Percentiles rank a stretch among this genome's conserved stretches.
These are phyloP conservation scores for Cygnus olor DNA, from an alignment of 2,797 vertebrate genomes.

Conservation along the genomic window DNA sequence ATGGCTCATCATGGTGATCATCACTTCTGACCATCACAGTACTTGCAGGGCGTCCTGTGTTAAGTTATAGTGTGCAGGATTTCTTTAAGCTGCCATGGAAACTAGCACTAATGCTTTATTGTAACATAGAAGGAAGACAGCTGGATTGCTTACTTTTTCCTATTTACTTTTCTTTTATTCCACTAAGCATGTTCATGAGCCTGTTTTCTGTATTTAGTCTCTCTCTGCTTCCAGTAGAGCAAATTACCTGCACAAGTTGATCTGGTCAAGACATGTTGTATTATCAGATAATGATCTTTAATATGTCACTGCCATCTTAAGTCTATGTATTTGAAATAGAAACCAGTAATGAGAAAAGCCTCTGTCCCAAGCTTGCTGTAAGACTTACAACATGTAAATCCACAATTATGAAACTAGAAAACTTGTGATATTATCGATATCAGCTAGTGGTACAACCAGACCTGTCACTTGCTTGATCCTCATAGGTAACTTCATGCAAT, in stretches of 20 bases:
- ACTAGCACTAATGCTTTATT: background rate
- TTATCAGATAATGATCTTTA: background rate
- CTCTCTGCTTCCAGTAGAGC: background rate
- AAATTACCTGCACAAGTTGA: background rate
- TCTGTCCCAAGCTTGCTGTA: background rate
- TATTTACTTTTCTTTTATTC: background rate
- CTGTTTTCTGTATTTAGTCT: background rate
- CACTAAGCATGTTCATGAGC: background rate
- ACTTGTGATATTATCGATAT: background rate
- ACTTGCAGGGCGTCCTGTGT: rapidly evolving
- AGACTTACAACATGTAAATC: background rate
- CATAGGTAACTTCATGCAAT: background rate
- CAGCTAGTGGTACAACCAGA: background rate
- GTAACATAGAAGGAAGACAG: background rate
- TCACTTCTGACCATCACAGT: background rate
- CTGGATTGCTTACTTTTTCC: background rate
- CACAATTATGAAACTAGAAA: background rate
- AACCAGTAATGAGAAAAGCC: background rate
- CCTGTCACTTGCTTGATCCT: background rate
- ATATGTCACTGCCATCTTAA: background rate
- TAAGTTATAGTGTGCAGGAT: background rate
- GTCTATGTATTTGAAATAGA: background rate
- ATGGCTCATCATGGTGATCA: background rate
- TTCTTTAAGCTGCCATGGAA: conserved; percentile 5
- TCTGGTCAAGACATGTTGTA: background rate